Conservation (phyloP, 2,888 invertebrate species). For the Linyphia triangularis region DNA sequence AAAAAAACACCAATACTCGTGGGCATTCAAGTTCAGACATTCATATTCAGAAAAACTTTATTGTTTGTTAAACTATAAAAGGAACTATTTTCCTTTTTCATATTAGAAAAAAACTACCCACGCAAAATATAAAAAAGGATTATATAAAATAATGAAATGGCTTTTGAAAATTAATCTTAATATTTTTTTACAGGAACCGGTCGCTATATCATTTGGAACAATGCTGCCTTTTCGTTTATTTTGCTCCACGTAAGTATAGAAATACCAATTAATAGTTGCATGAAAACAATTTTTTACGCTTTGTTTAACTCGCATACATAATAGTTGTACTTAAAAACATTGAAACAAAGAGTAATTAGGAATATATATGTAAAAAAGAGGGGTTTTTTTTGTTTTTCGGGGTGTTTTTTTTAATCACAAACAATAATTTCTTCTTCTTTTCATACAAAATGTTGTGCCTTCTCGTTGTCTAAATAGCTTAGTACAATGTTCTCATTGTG, state of each 20-base stretch:
- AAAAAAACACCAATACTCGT: not conserved
- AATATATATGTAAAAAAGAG: not conserved
- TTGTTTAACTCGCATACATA: conserved; percentile 18
- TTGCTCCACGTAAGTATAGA: not conserved
- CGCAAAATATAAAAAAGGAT: not conserved
- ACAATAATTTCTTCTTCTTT: conserved; percentile 12
- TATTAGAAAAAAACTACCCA: not conserved
- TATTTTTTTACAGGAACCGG: not conserved
- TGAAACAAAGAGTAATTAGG: conserved; percentile 26
- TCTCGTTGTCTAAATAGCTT: not conserved
- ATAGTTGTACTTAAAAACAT: not conserved
- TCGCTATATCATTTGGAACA: not conserved
- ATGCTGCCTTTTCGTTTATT: not conserved
- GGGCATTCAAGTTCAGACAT: not conserved
- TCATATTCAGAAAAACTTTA: not conserved
- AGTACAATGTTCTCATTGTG: not conserved
- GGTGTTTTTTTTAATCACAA: conserved; percentile 12
- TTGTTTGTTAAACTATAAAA: not conserved
- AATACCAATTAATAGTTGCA: conserved; percentile 16
- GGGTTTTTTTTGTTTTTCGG: no score
- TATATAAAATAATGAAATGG: not conserved
- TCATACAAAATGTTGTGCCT: not conserved
- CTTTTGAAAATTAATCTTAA: not conserved
- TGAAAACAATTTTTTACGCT: not conserved
- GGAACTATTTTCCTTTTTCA: not conserved